phyloP scores from a whole-genome alignment of 64 coral and sea anemone genomes.

The Actinia tenebrosa region DNA sequence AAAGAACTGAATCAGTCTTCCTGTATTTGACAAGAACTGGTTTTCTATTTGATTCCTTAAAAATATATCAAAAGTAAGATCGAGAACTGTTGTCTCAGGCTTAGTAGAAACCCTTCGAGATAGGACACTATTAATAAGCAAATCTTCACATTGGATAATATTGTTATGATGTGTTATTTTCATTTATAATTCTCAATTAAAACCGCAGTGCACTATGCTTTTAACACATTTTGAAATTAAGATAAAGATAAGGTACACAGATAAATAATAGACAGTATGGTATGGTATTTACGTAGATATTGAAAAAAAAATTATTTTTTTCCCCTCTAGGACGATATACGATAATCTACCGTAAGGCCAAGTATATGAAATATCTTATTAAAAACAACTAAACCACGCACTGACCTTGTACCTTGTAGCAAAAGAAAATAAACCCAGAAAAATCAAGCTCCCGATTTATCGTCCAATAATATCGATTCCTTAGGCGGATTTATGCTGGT shows the following conservation, averaged over 20 bases:
- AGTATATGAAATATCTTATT: background rate
- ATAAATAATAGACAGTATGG: constrained; percentile 1
- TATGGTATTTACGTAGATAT: background rate
- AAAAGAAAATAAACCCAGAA: background rate
- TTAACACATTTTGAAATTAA: background rate
- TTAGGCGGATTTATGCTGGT: background rate
- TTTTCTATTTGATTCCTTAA: background rate
- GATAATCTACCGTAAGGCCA: background rate
- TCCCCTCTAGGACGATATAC: background rate
- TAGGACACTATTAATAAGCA: background rate
- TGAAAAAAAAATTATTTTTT: background rate
- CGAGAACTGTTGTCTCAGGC: background rate
- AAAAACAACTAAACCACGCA: background rate
- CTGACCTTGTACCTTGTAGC: background rate
- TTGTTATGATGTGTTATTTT: background rate
- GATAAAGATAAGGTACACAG: background rate
- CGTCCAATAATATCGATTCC: background rate
- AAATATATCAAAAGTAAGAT: background rate
- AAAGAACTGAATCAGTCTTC: background rate
- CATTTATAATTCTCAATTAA: background rate
- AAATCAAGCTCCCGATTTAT: background rate
- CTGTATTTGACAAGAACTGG: background rate
- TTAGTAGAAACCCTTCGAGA: background rate
- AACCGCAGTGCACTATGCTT: constrained; percentile 1
- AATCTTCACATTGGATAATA: background rate